These are phyloP conservation scores for Corydoras sp. DNA, from an alignment of 2,113 vertebrate species.

Conservation along the genomic window DNA sequence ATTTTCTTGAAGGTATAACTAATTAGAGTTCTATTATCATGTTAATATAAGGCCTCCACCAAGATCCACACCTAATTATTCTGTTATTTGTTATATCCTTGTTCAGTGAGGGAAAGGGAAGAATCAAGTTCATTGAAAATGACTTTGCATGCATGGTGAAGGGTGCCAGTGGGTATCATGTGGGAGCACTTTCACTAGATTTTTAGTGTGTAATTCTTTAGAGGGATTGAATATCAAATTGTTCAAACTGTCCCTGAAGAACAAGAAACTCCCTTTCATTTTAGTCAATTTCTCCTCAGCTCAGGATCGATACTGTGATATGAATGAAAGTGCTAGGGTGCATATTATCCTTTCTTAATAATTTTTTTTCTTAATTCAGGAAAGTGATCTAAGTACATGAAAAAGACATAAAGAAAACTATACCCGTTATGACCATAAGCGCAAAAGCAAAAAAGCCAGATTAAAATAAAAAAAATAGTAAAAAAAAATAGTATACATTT, in stretches of 20 bases:
- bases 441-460: no score
- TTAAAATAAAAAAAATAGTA: no score
- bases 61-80: constrained; percentile 57
- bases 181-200: constrained; percentile 11
- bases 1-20: constrained; percentile 56
- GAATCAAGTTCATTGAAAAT: constrained; percentile 30
- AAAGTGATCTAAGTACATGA: no score
- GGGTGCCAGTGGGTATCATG: constrained; percentile 5
- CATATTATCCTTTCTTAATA: not conserved
- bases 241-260: constrained; percentile 5
- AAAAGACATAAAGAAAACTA: no score
- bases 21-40: constrained; percentile 65
- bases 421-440: no score
- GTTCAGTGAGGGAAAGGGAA: constrained; percentile 39
- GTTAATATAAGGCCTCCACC: constrained; percentile 54
- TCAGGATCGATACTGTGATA: not conserved
- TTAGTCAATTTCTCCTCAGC: constrained; percentile 2
- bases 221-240: constrained; percentile 15
- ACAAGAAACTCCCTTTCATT: not conserved
- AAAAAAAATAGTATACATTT: no score
- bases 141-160: not conserved
- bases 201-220: constrained; percentile 12
- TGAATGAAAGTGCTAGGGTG: not conserved
- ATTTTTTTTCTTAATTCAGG: no score
- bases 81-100: constrained; percentile 53